Evolutionary conservation across 2,888 invertebrate species (phyloP), one percentile per base, ranked within the genome.

Genomic region (Acrocera orbiculus): DNA sequence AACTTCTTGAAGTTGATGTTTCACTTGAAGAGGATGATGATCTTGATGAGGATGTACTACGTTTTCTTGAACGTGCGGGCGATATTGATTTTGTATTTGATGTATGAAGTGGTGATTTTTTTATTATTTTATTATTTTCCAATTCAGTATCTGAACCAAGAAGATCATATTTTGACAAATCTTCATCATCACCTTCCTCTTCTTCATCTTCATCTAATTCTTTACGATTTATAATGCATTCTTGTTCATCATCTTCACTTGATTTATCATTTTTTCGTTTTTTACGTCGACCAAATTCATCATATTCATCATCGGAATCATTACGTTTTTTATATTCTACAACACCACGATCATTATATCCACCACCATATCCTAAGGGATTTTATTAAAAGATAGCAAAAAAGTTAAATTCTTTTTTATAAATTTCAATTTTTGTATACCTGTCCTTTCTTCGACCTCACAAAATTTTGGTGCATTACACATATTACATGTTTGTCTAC

Each of bases 401-500:
- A n/a, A n/a, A n/a, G n/a, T 15, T 7, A 13, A 4, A 16, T 2
- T 11, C 4, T 27, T 19, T 20, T 24, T 16, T 9, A 15, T 13
- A 14, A 10, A 5, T 14, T 15, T 27, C 27, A 17, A 20, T 19
- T 16, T 32, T 15, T 32, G 19, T 10, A 44, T 40, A 59, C 68
- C 80, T 35, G 73, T 70, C 42, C 82, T 63, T 50, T 78, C 77
- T 56, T 87, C 77, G 39, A 89, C 80, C 62, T 93, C 92, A 13
- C 87, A 89, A 58, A 89, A 87, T 62, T 95, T 95, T 1, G 96
- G 93, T 4, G 95, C 89, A 64, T 95, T 96, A 61, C 98, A 98
- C 66, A 98, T 87, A 61, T 98, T 98, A 63, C 98, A 98, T 34
- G 85, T 86, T 51, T 79, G 80, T 35, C 98, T 69, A 42, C 93